phyloP scores from a whole-genome alignment of 2,113 vertebrate genomes.

The Hypomesus transpacificus region DNA sequence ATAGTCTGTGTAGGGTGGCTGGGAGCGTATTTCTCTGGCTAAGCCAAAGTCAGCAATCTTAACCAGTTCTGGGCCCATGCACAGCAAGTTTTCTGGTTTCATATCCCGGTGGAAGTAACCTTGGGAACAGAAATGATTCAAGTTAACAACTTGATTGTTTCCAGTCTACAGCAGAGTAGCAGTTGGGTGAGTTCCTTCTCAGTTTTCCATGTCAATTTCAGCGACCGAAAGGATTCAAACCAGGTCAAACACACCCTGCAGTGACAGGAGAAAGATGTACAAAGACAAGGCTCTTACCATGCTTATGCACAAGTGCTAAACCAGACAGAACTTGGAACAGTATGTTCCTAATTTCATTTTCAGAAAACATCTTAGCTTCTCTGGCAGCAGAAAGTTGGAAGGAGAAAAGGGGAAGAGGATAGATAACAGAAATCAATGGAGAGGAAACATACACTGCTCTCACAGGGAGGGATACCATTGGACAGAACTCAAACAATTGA shows the following conservation, averaged over 20 bases:
- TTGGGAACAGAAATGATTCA: constrained; percentile 27
- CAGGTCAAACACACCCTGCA: neutral
- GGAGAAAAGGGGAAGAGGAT: constrained; percentile 24
- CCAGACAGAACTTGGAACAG: constrained; percentile 69
- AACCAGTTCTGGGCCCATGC: constrained; percentile 89
- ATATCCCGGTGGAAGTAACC: constrained; percentile 88
- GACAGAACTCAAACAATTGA: neutral
- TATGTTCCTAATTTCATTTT: constrained; percentile 78
- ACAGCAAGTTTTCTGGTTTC: constrained; percentile 88
- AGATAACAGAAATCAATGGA: constrained; percentile 33
- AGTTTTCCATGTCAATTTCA: neutral
- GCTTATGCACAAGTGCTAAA: constrained; percentile 76
- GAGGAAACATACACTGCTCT: constrained; percentile 4
- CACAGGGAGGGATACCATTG: neutral
- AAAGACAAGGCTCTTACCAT: constrained; percentile 58
- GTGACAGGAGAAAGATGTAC: constrained; percentile 16
- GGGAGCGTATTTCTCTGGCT: constrained; percentile 93
- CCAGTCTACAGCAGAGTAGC: too few relatives aligned
- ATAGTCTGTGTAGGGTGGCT: constrained; percentile 96
- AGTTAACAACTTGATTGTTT: neutral
- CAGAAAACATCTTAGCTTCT: constrained; percentile 76
- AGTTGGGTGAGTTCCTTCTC: too few relatives aligned
- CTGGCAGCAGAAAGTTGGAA: constrained; percentile 37
- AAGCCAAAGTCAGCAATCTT: constrained; percentile 99
- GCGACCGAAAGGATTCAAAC: neutral